A percentile compares a stretch with the other conserved stretches of the same genome.
phyloP scores from a whole-genome alignment of 2,113 vertebrate species.

The sheep (Ovis aries) region ARS-UI_Ramb_v3.0 NC_056055.1:193801501-193802000 shows the following conservation, averaged over 20 bases:
- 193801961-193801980: not conserved
- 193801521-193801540: not conserved
- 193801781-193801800: not conserved
- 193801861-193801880: not conserved
- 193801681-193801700: accelerated
- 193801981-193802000: conserved; percentile 56
- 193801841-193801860: not conserved
- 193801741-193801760: not conserved
- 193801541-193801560: not conserved
- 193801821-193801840: conserved; percentile 19
- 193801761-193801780: not conserved
- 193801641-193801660: not conserved
- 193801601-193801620: not conserved
- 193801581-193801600: not conserved
- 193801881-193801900: conserved; percentile 48
- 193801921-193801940: conserved; percentile 51
- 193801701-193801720: not conserved
- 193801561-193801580: not conserved
- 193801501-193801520: not conserved
- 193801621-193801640: not conserved
- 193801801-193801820: not conserved
- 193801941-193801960: conserved; percentile 19
- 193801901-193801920: conserved; percentile 40
- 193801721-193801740: not conserved
- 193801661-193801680: not conserved